These are phyloP conservation scores for Etia nguti DNA, from an alignment of 2,113 vertebrate genomes.

Conservation along the genomic window DNA sequence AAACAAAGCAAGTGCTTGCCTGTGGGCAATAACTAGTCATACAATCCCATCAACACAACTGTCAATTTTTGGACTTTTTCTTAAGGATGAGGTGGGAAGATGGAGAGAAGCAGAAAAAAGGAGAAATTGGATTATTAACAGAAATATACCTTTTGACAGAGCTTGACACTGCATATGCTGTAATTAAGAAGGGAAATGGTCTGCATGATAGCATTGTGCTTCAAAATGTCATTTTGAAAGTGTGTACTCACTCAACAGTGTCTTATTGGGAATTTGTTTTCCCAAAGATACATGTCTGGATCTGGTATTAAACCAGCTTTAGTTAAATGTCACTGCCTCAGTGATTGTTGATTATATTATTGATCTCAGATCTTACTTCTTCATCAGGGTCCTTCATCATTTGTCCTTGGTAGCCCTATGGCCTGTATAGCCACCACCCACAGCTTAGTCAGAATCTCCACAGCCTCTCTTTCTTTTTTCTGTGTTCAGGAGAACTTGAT, in stretches of 20 bases:
- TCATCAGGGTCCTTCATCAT: conserved; percentile 4
- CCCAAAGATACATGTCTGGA: conserved; percentile 27
- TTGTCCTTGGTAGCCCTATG: conserved; percentile 27
- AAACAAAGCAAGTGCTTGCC: neutral
- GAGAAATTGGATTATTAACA: conserved; percentile 12
- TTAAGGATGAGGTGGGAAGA: neutral
- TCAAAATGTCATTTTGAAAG: conserved; percentile 45
- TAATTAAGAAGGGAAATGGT: conserved; percentile 53
- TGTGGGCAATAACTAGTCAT: neutral
- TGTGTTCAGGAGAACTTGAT: conserved; percentile 40
- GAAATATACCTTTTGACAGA: conserved; percentile 53
- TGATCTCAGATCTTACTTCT: conserved; percentile 30
- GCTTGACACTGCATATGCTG: conserved; percentile 35
- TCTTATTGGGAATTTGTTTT: conserved; percentile 12
- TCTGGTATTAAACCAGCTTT: conserved; percentile 46
- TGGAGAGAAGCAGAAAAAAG: neutral
- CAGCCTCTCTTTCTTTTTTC: conserved; percentile 5
- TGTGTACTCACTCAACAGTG: neutral
- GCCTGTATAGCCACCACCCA: conserved; percentile 22
- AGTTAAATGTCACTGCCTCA: conserved; percentile 58
- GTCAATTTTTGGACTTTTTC: neutral
- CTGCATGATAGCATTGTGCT: neutral
- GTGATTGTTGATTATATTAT: conserved; percentile 38
- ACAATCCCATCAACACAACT: neutral
- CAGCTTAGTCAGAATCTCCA: conserved; percentile 43